Percentiles rank a stretch among this genome's conserved stretches.
phyloP scores from a whole-genome alignment of 2,113 vertebrate species.

The Ovibos moschatus region DNA sequence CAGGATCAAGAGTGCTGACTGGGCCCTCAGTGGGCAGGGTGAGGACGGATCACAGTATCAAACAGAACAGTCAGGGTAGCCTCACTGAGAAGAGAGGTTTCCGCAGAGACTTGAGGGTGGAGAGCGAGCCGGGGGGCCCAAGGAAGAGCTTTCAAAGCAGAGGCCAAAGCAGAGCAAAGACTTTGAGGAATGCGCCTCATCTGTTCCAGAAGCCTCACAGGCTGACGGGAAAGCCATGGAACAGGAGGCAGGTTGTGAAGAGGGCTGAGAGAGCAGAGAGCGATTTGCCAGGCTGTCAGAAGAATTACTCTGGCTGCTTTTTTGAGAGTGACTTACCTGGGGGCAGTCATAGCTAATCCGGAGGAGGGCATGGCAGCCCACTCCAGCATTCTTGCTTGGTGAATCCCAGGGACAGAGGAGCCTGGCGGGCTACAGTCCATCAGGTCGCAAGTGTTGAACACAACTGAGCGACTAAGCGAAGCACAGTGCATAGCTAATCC shows the following conservation, averaged over 20 bases:
- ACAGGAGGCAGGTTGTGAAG: not conserved
- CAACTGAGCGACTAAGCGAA: not conserved
- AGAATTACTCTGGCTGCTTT: not conserved
- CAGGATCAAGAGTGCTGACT: not conserved
- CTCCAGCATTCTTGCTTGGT: not conserved
- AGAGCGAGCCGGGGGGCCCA: not conserved
- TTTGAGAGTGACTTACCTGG: not conserved
- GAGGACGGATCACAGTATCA: not conserved
- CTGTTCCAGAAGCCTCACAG: not conserved
- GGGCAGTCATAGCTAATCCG: not conserved
- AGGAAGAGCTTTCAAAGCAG: not conserved
- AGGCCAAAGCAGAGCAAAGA: not conserved
- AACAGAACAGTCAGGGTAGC: not conserved
- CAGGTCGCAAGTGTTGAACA: not conserved
- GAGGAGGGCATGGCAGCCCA: not conserved
- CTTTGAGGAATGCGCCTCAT: not conserved
- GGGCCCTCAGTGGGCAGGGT: not conserved
- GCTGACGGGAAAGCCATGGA: too few relatives aligned
- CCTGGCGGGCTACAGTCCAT: not conserved
- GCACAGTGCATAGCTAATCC: not conserved
- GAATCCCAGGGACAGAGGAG: not conserved
- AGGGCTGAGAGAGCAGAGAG: not conserved
- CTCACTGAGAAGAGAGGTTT: not conserved
- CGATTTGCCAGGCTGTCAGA: not conserved
- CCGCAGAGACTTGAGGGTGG: not conserved